These are phyloP conservation scores for Emydoidea blandingii DNA, from an alignment of 2,797 vertebrate genomes.

Conservation along the genomic window DNA sequence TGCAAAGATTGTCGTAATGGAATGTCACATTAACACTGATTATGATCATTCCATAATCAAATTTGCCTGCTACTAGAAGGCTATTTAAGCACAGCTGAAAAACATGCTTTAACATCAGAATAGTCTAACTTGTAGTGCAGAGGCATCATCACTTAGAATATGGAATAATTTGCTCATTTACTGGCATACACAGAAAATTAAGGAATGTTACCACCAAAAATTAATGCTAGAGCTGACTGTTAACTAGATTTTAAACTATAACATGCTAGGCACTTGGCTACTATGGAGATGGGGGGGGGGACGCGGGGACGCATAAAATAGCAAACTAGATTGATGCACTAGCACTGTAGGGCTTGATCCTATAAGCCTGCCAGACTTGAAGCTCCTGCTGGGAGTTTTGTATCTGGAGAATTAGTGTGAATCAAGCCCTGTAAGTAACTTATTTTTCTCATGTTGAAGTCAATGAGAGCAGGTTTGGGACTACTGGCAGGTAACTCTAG, in stretches of 20 bases:
- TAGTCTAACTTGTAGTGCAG: neutral
- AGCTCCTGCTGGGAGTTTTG: neutral
- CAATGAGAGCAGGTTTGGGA: neutral
- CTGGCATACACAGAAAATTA: neutral
- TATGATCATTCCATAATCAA: conserved; percentile 8
- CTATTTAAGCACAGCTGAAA: neutral
- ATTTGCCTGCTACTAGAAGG: neutral
- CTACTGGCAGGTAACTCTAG: neutral
- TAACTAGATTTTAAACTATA: neutral
- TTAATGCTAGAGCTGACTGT: neutral
- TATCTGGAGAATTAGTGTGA: neutral
- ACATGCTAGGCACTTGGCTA: neutral
- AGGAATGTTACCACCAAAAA: neutral
- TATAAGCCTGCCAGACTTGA: neutral
- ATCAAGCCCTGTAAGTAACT: neutral
- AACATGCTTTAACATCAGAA: neutral
- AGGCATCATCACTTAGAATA: neutral
- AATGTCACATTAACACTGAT: neutral
- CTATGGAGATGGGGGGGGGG: neutral
- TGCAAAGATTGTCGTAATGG: neutral
- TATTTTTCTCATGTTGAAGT: neutral
- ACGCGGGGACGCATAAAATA: neutral
- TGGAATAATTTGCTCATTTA: neutral
- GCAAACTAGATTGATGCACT: neutral
- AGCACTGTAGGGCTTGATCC: neutral